A percentile compares a stretch with the other conserved stretches of the same genome.
Conservation (phyloP, 1,140 invertebrate species). For the Scaptodrosophila lebanonensis region DNA sequence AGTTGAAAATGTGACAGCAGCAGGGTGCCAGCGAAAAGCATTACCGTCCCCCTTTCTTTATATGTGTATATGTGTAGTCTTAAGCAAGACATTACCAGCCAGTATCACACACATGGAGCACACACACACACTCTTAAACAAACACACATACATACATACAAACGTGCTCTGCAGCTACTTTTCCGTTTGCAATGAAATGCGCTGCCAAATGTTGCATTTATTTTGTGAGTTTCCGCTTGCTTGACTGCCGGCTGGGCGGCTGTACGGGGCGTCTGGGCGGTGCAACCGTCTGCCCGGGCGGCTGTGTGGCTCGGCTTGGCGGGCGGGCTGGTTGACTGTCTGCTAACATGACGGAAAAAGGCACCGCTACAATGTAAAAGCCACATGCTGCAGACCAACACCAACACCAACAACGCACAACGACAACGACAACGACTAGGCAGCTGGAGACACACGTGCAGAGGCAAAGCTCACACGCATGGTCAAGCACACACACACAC, state of each 20-base stretch:
- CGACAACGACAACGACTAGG: not conserved
- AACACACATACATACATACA: not conserved
- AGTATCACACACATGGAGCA: constrained; percentile 30
- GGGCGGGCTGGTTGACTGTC: not conserved
- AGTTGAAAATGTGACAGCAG: constrained; percentile 43
- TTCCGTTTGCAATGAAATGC: constrained; percentile 57
- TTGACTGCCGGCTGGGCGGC: constrained; percentile 10
- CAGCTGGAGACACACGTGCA: not conserved
- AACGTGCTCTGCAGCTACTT: constrained; percentile 46
- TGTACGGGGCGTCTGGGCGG: not conserved
- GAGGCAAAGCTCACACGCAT: not conserved
- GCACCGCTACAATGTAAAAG: constrained; percentile 28
- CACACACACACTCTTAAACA: constrained; percentile 7
- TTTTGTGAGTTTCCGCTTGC: constrained; percentile 62
- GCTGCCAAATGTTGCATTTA: constrained; percentile 74
- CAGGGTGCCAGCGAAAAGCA: constrained; percentile 38
- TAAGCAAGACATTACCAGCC: constrained; percentile 33
- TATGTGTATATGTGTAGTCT: constrained; percentile 7
- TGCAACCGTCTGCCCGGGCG: not conserved
- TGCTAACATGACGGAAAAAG: constrained; percentile 21
- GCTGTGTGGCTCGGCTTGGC: not conserved
- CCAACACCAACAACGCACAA: not conserved
- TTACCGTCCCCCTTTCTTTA: constrained; percentile 16
- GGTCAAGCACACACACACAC: not conserved
- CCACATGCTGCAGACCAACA: not conserved